Evolutionary conservation across 2,113 vertebrate species (phyloP).

Genomic region (Strix uralensis): DNA sequence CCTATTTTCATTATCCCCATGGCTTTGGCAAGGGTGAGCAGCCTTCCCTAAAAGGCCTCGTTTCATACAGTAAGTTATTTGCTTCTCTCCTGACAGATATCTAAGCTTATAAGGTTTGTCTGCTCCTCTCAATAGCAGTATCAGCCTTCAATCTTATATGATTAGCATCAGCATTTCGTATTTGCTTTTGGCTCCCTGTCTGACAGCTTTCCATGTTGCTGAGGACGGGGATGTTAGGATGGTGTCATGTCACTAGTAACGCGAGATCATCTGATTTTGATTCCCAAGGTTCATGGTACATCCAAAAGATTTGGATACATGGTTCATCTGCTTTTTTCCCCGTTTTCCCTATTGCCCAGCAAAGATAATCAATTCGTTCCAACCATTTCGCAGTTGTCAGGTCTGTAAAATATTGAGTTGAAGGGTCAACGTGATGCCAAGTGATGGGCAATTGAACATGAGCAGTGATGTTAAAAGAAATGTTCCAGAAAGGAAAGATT

Average conservation of each 20-base stretch:
- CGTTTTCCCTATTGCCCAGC: background rate
- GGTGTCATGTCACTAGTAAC: background rate
- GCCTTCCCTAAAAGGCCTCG: constrained; percentile 68
- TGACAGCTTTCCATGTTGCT: background rate
- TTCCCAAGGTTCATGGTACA: background rate
- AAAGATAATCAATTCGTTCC: background rate
- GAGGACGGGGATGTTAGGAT: background rate
- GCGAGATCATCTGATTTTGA: background rate
- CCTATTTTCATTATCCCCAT: constrained; percentile 69
- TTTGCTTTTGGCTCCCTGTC: background rate
- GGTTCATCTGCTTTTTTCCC: background rate
- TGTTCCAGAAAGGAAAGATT: background rate
- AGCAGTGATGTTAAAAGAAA: background rate
- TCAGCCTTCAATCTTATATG: constrained; percentile 53
- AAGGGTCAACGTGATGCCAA: background rate
- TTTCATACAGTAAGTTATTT: constrained; percentile 66
- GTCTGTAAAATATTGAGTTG: background rate
- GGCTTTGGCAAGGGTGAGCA: constrained; percentile 58
- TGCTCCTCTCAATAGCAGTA: constrained; percentile 33
- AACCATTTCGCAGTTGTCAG: background rate
- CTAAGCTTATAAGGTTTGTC: constrained; percentile 74
- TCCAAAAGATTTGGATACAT: background rate
- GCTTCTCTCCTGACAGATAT: constrained; percentile 50
- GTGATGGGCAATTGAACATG: background rate
- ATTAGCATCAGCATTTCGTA: background rate